Conservation (phyloP, 2,113 vertebrate species). For the Perca flavescens region DNA sequence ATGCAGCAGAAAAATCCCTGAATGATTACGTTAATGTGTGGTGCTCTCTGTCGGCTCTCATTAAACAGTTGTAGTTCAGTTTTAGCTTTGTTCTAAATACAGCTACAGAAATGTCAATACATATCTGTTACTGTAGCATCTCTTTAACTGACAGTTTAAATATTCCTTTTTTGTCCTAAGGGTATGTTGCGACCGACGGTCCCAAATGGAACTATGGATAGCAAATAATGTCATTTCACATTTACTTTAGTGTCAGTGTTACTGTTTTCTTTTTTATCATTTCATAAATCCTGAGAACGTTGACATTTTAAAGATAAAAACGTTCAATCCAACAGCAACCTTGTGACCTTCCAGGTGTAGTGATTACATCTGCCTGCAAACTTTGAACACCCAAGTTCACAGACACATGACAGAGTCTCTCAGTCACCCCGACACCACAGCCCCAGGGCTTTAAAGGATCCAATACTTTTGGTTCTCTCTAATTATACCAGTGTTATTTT, state of each 20-base stretch:
- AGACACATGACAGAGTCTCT: not conserved
- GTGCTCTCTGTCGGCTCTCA: not conserved
- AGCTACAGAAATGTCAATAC: not conserved
- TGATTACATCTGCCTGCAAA: constrained; percentile 4
- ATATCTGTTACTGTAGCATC: not conserved
- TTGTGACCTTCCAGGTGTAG: constrained; percentile 9
- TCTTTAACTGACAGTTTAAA: not conserved
- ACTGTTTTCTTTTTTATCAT: not conserved
- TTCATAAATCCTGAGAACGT: constrained; percentile 6
- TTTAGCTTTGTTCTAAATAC: not conserved
- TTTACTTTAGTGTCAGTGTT: not conserved
- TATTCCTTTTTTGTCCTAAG: not conserved
- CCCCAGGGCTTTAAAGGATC: constrained; percentile 18
- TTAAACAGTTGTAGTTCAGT: not conserved
- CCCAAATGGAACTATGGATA: not conserved
- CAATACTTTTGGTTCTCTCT: not conserved
- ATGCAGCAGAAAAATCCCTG: not conserved
- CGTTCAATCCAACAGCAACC: not conserved
- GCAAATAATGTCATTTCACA: constrained; percentile 2
- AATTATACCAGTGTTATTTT: constrained; percentile 15
- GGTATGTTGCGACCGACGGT: not conserved
- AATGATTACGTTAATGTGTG: not conserved
- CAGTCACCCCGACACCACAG: constrained; percentile 3
- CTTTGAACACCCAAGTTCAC: constrained; percentile 5
- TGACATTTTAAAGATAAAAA: constrained; percentile 27